Conservation (phyloP, 2,113 vertebrate genomes). For the Xiphophorus hellerii region DNA sequence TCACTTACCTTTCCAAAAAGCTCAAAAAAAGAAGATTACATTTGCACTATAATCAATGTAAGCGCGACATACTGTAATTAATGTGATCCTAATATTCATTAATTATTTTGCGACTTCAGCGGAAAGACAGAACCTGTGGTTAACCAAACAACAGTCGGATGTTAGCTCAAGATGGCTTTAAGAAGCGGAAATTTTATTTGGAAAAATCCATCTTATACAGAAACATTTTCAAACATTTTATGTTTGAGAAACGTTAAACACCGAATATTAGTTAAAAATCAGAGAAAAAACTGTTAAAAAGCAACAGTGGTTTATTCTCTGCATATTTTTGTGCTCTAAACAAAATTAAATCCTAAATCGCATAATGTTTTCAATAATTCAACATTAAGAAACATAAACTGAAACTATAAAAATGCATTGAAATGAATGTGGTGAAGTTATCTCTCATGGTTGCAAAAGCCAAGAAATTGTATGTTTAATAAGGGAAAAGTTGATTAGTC, state of each 20-base stretch:
- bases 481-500: slow-evolving; percentile 7
- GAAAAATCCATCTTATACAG: not conserved
- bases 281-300: not conserved
- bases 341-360: not conserved
- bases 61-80: slow-evolving; percentile 16
- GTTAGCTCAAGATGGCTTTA: not conserved
- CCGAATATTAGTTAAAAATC: not conserved
- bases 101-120: slow-evolving; percentile 30
- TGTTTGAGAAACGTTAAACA: not conserved
- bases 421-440: not conserved
- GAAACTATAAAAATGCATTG: not conserved
- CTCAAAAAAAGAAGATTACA: slow-evolving; percentile 10
- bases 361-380: slow-evolving; percentile 2
- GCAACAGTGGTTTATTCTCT: not conserved
- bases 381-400: not conserved
- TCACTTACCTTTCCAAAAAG: slow-evolving; percentile 31
- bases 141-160: too few species aligned
- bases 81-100: slow-evolving; percentile 45
- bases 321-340: not conserved
- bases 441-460: slow-evolving; percentile 7
- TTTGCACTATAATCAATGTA: slow-evolving; percentile 25
- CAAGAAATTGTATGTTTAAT: slow-evolving; percentile 17
- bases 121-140: slow-evolving; percentile 8
- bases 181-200: not conserved
- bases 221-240: not conserved